These are phyloP conservation scores for Ormyrus thymus DNA, from an alignment of 2,888 invertebrate genomes.

Conservation along the genomic window DNA sequence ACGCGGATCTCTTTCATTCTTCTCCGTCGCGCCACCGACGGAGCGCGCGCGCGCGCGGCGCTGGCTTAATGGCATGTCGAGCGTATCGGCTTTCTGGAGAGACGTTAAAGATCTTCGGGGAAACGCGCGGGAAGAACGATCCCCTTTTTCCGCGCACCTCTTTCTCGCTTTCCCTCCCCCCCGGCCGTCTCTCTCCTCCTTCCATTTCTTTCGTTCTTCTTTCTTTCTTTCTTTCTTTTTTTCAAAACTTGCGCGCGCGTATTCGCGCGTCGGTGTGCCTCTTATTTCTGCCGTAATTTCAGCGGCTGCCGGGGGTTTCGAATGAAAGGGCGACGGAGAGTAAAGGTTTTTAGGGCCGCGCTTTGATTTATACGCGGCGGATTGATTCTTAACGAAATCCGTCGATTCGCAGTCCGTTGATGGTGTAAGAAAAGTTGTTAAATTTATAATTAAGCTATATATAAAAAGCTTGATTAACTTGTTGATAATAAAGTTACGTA, in stretches of 20 bases:
- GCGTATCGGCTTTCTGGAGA: conserved; percentile 69
- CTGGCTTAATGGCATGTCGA: conserved; percentile 60
- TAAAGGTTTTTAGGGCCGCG: neutral
- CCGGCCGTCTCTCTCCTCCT: neutral
- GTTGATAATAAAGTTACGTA: too few relatives aligned
- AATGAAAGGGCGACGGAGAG: conserved; percentile 12
- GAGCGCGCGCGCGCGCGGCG: conserved; percentile 40
- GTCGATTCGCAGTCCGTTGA: too few relatives aligned
- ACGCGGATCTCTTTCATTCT: conserved; percentile 22
- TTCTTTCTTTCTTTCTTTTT: conserved; percentile 3
- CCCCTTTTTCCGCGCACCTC: conserved; percentile 33
- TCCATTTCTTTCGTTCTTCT: conserved; percentile 2
- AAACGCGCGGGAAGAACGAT: conserved; percentile 48
- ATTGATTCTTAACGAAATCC: too few relatives aligned
- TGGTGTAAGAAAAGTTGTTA: too few relatives aligned
- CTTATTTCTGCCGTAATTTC: conserved; percentile 45
- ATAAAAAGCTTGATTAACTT: too few relatives aligned
- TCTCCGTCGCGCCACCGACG: conserved; percentile 4
- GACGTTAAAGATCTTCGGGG: conserved; percentile 68
- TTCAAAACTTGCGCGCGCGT: conserved; percentile 6
- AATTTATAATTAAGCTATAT: too few relatives aligned
- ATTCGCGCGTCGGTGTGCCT: neutral
- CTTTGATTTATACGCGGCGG: too few relatives aligned
- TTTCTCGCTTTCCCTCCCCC: conserved; percentile 38
- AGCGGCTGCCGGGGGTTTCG: conserved; percentile 1